phyloP scores from a whole-genome alignment of 30 jellyfish, hydroid and myxozoan genomes.

The Aurelia sp. region DNA sequence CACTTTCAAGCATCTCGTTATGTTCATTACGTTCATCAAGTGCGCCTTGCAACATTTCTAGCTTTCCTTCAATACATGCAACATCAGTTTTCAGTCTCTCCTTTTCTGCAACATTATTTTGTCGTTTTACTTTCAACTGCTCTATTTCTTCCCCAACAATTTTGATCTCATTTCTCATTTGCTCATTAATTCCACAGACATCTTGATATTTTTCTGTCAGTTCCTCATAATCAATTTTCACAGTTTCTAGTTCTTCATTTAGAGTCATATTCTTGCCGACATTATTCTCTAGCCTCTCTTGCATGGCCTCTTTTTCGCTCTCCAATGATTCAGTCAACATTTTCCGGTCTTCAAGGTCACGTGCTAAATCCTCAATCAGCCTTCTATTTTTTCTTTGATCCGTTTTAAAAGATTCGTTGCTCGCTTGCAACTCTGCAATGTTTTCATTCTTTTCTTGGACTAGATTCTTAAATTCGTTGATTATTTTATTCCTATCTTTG shows the following conservation, averaged over 20 bases:
- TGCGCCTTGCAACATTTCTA: slow-evolving; percentile 38
- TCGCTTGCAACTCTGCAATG: slow-evolving; percentile 24
- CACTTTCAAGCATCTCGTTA: slow-evolving; percentile 28
- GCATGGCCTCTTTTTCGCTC: slow-evolving; percentile 53
- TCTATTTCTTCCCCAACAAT: slow-evolving; percentile 29
- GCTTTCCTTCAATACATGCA: slow-evolving; percentile 48
- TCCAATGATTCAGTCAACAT: slow-evolving; percentile 11
- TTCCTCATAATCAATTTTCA: slow-evolving; percentile 17
- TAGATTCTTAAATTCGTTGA: background rate
- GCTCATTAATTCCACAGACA: background rate
- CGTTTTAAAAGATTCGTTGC: slow-evolving; percentile 18
- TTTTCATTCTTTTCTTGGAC: slow-evolving; percentile 35
- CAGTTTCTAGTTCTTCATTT: slow-evolving; percentile 8
- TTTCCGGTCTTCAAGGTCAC: slow-evolving; percentile 26
- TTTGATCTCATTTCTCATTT: slow-evolving; percentile 14
- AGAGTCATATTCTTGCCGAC: slow-evolving; percentile 18
- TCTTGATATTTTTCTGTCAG: slow-evolving; percentile 20
- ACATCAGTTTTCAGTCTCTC: slow-evolving; percentile 48
- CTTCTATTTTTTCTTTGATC: slow-evolving; percentile 33
- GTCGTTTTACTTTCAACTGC: slow-evolving; percentile 9
- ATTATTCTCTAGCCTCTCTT: slow-evolving; percentile 57
- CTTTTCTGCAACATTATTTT: slow-evolving; percentile 20
- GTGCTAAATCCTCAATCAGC: slow-evolving; percentile 35
- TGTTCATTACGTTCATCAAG: slow-evolving; percentile 45
- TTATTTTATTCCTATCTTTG: slow-evolving; percentile 16